These are phyloP conservation scores for Microctenopoma stevenorrisi DNA, from an alignment of 2,797 vertebrate genomes.

Conservation along the genomic window DNA sequence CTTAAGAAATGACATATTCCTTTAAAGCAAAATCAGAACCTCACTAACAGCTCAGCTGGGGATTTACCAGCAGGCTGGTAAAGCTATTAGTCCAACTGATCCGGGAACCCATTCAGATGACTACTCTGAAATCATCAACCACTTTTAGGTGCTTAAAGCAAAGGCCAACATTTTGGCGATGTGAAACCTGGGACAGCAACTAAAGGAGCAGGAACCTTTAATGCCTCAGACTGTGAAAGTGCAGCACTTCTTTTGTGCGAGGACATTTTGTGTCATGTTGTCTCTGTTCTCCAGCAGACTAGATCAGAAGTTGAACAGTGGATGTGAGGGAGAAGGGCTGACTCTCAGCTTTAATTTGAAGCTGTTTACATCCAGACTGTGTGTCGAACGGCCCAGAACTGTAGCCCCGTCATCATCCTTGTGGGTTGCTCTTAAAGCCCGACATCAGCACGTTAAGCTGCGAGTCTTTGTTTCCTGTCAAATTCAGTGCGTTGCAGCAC, in stretches of 20 bases:
- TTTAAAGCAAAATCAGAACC: neutral
- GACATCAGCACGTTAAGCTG: conserved; percentile 7
- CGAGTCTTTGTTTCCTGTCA: neutral
- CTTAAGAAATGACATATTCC: neutral
- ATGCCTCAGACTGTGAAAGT: neutral
- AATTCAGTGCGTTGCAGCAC: neutral
- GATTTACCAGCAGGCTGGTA: neutral
- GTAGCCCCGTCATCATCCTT: conserved; percentile 1
- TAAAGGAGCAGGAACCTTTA: too few relatives aligned
- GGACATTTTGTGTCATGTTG: neutral
- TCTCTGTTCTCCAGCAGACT: neutral
- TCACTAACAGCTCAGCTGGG: neutral
- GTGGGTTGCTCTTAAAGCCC: neutral
- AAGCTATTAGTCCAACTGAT: neutral
- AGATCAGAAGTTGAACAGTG: neutral
- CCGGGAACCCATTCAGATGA: neutral
- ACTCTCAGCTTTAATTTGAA: conserved; percentile 14
- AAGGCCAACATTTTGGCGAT: neutral
- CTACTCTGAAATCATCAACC: neutral
- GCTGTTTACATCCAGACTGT: conserved; percentile 6
- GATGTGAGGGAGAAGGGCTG: neutral
- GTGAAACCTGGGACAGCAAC: neutral
- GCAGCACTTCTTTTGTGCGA: neutral
- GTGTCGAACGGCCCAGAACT: neutral
- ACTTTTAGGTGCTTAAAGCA: neutral